Base-by-base conservation (phyloP, 92 coral and sea anemone genomes). In the Epizoanthus rinbou region DNA sequence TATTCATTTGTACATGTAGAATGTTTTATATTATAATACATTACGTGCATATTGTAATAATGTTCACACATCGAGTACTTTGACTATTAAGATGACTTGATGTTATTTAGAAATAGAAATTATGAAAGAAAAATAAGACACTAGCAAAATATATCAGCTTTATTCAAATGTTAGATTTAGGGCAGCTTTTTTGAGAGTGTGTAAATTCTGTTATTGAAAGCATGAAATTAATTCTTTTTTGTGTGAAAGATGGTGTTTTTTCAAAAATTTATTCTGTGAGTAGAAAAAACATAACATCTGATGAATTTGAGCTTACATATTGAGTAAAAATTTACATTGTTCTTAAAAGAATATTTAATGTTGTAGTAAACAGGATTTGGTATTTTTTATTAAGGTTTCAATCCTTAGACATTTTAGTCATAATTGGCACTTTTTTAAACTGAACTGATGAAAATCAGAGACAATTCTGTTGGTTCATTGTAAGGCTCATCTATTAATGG, bases 321-420 rank as follows among this genome's bases (percentile, higher is more conserved):
- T 43, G 28, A 62, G 35, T 78, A 60, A 33, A 50, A 25, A 41
- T 41, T 62, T 62, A 52, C 41, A 62, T 78, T 78, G 81, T 78
- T 78, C 19, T n/a, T 43, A 41, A 11, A 43, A 62, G 45, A 62
- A 41, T 22, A 41, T 37, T n/a, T 78, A 33, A 75, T 35, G 22
- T 13, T 22, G 57, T 33, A 56, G 35, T 23, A 59, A 73, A 41
- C 57, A 16, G 19, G n/a, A 41, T 43, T 58, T 14, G 7, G 70
- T 13, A 15, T 78, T 10, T n/a, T 62, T 74, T 39, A 19, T 16
- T 33, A 76, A 76, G 54, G 41, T 60, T 39, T 78, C 57, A 78
- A 39, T 57, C 39, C 59, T 8, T 41, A 43, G 47, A 41, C 54
- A 15, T 15, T 58, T 58, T 35, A 22, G 19, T 22, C 64, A 37